Percentiles rank a stretch among this genome's conserved stretches.
Conservation (phyloP, 2,797 vertebrate species). For the Mycteria americana region DNA sequence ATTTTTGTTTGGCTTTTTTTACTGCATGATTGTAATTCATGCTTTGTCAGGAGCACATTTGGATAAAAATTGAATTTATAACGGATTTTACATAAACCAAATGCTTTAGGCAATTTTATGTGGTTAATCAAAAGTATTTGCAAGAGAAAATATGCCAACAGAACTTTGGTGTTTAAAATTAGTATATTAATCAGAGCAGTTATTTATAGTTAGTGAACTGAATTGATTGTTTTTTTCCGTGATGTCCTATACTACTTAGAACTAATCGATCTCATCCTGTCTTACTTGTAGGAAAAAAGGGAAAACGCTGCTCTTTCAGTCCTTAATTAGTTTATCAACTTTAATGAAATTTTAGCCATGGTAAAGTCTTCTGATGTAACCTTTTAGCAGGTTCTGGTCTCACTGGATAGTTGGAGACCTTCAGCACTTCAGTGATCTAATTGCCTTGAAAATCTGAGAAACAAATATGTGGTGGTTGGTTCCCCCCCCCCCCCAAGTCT, state of each 20-base stretch:
- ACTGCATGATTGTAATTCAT: background rate
- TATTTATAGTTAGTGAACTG: background rate
- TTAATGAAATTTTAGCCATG: background rate
- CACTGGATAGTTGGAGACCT: background rate
- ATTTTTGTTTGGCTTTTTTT: background rate
- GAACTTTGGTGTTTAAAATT: background rate
- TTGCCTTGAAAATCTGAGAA: background rate
- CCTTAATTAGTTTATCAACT: background rate
- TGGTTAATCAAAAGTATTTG: background rate
- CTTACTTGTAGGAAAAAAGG: background rate
- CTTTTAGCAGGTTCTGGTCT: background rate
- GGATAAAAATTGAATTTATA: background rate
- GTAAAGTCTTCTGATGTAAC: background rate
- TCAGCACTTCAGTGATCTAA: background rate
- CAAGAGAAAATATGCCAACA: background rate
- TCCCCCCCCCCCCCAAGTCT: background rate
- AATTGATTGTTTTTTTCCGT: background rate
- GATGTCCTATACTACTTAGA: background rate
- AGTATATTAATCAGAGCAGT: background rate
- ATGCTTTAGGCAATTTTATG: background rate
- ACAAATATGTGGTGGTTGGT: background rate
- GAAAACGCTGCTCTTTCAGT: background rate
- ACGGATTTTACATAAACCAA: background rate
- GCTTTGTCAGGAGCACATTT: background rate
- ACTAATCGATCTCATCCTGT: background rate